Conservation (phyloP, 2,113 vertebrate genomes). For the Serilophus lunatus region DNA sequence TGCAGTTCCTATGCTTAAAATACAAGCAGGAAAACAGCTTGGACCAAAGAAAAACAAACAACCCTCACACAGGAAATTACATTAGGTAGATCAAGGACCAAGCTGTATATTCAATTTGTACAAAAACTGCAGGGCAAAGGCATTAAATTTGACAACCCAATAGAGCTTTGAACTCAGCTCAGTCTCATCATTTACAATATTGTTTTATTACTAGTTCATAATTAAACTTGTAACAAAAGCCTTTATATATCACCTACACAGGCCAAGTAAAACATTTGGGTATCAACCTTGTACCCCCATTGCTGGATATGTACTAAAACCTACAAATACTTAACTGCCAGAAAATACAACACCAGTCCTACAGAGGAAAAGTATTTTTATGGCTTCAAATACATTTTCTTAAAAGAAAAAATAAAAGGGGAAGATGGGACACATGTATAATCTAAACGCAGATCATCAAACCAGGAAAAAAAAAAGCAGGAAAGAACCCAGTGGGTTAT, state of each 20-base stretch:
- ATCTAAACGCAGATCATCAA: background rate
- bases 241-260: background rate
- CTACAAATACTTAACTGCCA: background rate
- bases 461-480: background rate
- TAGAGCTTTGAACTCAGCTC: background rate
- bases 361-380: background rate
- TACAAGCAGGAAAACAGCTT: background rate
- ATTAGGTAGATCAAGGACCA: background rate
- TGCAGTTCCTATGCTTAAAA: background rate
- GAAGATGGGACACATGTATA: rapidly evolving
- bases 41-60: background rate
- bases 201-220: background rate
- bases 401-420: background rate
- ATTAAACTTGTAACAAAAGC: background rate
- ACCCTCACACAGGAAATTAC: background rate
- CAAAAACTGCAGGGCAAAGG: background rate
- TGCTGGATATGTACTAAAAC: background rate
- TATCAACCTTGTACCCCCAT: background rate
- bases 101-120: constrained; percentile 2
- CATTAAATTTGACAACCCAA: background rate
- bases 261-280: background rate
- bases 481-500: background rate
- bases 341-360: rapidly evolving
- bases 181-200: background rate
- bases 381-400: background rate